phyloP scores from a whole-genome alignment of 1,140 invertebrate genomes.

The Ceratosolen solmsi region DNA sequence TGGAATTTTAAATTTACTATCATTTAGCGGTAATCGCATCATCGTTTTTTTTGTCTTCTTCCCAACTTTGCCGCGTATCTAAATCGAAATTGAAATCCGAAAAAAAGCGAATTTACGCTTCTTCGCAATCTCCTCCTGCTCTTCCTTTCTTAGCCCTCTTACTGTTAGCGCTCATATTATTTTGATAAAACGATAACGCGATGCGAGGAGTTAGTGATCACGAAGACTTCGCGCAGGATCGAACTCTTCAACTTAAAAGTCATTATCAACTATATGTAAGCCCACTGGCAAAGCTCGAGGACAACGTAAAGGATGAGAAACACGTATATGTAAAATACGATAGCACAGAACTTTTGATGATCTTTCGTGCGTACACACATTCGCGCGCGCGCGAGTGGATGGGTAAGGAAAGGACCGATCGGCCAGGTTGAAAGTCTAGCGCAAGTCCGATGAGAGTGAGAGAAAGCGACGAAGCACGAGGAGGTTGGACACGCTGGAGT shows the following conservation, averaged over 20 bases:
- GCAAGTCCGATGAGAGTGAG: not conserved
- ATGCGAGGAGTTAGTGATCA: no score
- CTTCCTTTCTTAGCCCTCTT: not conserved
- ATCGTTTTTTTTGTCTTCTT: not conserved
- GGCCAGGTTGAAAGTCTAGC: slow-evolving; percentile 16
- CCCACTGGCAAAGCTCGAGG: not conserved
- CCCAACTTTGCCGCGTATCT: not conserved
- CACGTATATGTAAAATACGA: not conserved
- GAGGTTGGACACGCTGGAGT: slow-evolving; percentile 58
- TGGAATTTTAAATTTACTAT: not conserved
- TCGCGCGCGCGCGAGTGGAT: no score
- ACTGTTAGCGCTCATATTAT: not conserved
- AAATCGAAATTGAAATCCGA: not conserved
- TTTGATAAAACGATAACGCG: not conserved
- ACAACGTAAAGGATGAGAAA: not conserved
- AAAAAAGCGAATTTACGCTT: not conserved
- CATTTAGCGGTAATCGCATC: not conserved
- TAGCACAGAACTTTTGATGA: not conserved
- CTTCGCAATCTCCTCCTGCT: not conserved
- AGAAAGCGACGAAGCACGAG: slow-evolving; percentile 13
- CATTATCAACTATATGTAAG: not conserved
- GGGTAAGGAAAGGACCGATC: slow-evolving; percentile 3
- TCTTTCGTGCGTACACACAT: not conserved
- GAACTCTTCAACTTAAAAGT: not conserved
- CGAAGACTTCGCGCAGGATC: not conserved